phyloP scores from a whole-genome alignment of 2,113 vertebrate genomes.

The Martes martes region DNA sequence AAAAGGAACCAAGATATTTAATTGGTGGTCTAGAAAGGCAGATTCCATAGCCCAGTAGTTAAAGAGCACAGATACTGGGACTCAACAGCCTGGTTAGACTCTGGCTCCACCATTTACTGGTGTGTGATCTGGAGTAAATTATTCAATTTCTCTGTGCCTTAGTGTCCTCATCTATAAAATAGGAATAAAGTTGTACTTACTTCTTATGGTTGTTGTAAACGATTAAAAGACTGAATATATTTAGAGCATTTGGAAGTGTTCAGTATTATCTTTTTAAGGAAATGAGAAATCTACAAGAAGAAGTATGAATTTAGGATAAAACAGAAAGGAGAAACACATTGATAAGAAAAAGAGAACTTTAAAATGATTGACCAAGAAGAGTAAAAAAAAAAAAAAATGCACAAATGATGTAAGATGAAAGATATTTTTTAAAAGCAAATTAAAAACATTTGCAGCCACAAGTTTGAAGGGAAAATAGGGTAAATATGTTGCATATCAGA shows the following conservation, averaged over 20 bases:
- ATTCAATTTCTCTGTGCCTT: background rate
- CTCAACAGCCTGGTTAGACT: background rate
- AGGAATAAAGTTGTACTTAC: background rate
- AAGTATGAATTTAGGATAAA: constrained; percentile 22
- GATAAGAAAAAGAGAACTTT: background rate
- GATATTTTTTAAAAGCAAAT: constrained; percentile 21
- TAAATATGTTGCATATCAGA: constrained; percentile 25
- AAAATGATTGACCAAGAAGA: background rate
- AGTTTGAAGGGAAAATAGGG: background rate
- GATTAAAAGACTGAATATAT: background rate
- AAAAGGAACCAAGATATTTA: background rate
- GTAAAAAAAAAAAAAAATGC: background rate
- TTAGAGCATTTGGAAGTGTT: background rate
- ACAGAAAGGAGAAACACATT: background rate
- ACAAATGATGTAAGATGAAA: constrained; percentile 16
- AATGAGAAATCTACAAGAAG: background rate
- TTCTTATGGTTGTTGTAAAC: background rate
- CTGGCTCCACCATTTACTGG: background rate
- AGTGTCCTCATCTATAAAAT: background rate
- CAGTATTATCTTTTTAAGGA: background rate
- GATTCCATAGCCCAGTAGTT: background rate
- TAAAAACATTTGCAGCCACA: constrained; percentile 52
- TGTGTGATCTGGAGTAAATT: background rate
- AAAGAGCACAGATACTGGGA: background rate
- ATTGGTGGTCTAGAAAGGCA: background rate